Evolutionary conservation across 2,797 vertebrate species (phyloP).

Genomic region (Thalassophryne amazonica): DNA sequence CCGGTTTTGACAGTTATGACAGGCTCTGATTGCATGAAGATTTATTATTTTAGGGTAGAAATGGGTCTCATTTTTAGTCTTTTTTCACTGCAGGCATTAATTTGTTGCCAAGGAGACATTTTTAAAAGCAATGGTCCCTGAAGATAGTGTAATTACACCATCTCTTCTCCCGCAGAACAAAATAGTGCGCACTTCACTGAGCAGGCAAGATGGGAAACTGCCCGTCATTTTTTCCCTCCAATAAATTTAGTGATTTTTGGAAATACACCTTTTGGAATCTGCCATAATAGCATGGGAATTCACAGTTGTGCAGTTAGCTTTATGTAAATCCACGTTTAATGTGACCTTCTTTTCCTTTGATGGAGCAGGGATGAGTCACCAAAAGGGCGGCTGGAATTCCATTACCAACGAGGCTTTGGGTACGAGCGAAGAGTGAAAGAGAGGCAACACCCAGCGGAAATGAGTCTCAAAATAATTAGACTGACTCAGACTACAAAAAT

Average conservation of each 20-base stretch:
- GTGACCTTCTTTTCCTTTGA: slow-evolving; percentile 60
- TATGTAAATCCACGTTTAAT: slow-evolving; percentile 63
- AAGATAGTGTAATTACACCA: slow-evolving; percentile 44
- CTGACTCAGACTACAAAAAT: slow-evolving; percentile 31
- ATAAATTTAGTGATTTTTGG: slow-evolving; percentile 17
- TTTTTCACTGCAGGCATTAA: slow-evolving; percentile 16
- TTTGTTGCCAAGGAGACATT: slow-evolving; percentile 36
- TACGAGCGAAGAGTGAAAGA: slow-evolving; percentile 43
- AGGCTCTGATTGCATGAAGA: slow-evolving; percentile 13
- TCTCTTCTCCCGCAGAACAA: slow-evolving; percentile 8
- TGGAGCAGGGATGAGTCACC: slow-evolving; percentile 58
- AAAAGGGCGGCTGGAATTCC: slow-evolving; percentile 49
- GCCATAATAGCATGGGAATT: slow-evolving; percentile 28
- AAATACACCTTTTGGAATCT: slow-evolving; percentile 44
- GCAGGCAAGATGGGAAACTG: slow-evolving; percentile 15
- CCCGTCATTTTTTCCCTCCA: slow-evolving; percentile 10
- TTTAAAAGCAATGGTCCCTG: slow-evolving; percentile 36
- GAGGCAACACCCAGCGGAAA: slow-evolving; percentile 27
- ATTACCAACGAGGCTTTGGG: slow-evolving; percentile 52
- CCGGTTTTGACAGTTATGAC: slow-evolving; percentile 31
- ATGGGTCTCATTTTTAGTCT: slow-evolving; percentile 32
- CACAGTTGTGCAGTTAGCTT: slow-evolving; percentile 40
- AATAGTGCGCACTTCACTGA: slow-evolving; percentile 9
- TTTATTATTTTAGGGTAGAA: slow-evolving; percentile 9
- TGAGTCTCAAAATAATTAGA: slow-evolving; percentile 47